These are phyloP conservation scores for Fistularia tabacaria DNA, from an alignment of 2,797 vertebrate genomes.

Conservation along the genomic window DNA sequence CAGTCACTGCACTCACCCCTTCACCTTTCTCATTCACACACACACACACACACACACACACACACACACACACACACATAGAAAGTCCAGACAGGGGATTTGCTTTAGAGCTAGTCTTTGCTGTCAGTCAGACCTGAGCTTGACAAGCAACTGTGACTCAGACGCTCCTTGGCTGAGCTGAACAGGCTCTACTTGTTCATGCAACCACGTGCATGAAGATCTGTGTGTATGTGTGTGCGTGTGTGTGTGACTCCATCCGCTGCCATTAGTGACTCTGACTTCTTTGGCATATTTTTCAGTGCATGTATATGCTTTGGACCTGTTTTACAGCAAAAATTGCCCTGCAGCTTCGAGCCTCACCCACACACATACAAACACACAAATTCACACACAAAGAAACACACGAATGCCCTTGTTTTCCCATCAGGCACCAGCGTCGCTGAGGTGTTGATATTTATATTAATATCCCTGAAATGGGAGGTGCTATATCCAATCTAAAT, in stretches of 20 bases:
- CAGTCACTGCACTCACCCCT: slow-evolving; percentile 1
- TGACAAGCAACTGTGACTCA: slow-evolving; percentile 66
- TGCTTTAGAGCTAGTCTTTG: slow-evolving; percentile 30
- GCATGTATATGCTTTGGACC: slow-evolving; percentile 30
- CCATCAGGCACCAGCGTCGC: too few species aligned
- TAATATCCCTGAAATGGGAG: too few species aligned
- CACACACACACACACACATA: slow-evolving; percentile 4
- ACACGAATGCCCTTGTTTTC: too few species aligned
- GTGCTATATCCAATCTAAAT: too few species aligned
- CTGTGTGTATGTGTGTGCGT: slow-evolving; percentile 20
- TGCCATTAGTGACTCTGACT: slow-evolving; percentile 9
- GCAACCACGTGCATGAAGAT: not conserved
- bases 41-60: slow-evolving; percentile 2
- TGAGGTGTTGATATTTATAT: too few species aligned
- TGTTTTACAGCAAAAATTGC: slow-evolving; percentile 35
- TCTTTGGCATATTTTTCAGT: slow-evolving; percentile 10
- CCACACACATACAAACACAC: slow-evolving; percentile 10
- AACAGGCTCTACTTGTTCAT: slow-evolving; percentile 74
- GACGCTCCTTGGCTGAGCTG: slow-evolving; percentile 25
- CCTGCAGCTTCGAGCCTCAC: slow-evolving; percentile 5
- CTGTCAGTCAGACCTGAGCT: slow-evolving; percentile 44
- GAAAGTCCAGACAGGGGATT: slow-evolving; percentile 4
- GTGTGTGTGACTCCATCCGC: slow-evolving; percentile 8
- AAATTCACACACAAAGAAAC: not conserved
- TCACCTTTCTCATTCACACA: slow-evolving; percentile 5